Evolutionary conservation across 2,888 invertebrate genomes (phyloP).

Genomic region (Neoscelio sp.): DNA sequence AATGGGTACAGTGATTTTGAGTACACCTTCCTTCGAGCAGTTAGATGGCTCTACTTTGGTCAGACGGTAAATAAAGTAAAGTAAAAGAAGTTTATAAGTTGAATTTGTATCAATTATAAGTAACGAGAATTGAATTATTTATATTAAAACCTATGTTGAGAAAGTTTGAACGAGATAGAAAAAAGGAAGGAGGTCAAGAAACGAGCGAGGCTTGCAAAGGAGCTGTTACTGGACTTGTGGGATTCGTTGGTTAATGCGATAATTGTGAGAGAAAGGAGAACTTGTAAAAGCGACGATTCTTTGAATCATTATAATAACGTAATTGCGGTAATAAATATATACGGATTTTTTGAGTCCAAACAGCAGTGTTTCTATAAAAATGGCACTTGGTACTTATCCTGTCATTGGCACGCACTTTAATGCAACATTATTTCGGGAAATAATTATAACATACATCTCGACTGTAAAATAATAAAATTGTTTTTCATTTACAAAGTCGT

Average conservation of each 20-base stretch:
- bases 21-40: no score
- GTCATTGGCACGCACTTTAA: no score
- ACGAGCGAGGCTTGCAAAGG: slow-evolving; percentile 5
- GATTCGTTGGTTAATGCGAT: slow-evolving; percentile 63
- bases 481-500: slow-evolving; percentile 23
- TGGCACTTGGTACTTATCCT: not conserved
- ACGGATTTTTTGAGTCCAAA: slow-evolving; percentile 8
- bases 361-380: slow-evolving; percentile 5
- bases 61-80: no score
- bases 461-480: slow-evolving; percentile 44
- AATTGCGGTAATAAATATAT: slow-evolving; percentile 44
- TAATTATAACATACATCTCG: not conserved
- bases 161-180: slow-evolving; percentile 15
- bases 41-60: no score
- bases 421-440: slow-evolving; percentile 28
- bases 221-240: slow-evolving; percentile 43
- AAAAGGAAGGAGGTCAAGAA: slow-evolving; percentile 26
- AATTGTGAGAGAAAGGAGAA: slow-evolving; percentile 61
- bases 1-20: no score
- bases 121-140: slow-evolving; percentile 8
- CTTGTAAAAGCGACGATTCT: slow-evolving; percentile 48
- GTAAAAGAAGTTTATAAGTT: no score
- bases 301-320: slow-evolving; percentile 59
- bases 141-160: slow-evolving; percentile 10
- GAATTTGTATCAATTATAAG: no score